Evolutionary conservation across 2,888 invertebrate genomes (phyloP).

Genomic region (Axea sp.): DNA sequence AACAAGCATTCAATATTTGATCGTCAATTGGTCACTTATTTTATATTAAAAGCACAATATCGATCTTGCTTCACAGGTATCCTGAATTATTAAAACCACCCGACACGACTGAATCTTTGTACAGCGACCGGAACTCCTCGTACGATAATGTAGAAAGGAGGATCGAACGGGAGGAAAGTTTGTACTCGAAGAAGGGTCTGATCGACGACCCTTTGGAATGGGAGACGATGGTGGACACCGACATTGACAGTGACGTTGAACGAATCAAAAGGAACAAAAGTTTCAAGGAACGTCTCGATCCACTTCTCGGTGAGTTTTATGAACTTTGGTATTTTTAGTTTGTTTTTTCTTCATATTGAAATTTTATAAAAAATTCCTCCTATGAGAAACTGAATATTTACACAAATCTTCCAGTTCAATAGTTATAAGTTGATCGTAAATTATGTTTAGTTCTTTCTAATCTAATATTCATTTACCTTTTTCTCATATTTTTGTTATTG

Average conservation of each 20-base stretch:
- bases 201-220: conserved; percentile 75
- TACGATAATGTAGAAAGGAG: conserved; percentile 88
- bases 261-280: conserved; percentile 82
- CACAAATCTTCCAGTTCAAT: too few species aligned
- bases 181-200: conserved; percentile 70
- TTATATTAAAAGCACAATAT: conserved; percentile 20
- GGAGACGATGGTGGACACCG: conserved; percentile 79
- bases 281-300: conserved; percentile 88
- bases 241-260: conserved; percentile 79
- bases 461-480: too few species aligned
- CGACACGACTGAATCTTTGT: conserved; percentile 73
- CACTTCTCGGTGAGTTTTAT: conserved; percentile 84
- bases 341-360: too few species aligned
- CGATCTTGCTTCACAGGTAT: conserved; percentile 80
- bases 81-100: conserved; percentile 86
- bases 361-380: too few species aligned
- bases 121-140: conserved; percentile 82
- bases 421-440: too few species aligned
- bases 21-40: conserved; percentile 21
- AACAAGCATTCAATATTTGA: conserved; percentile 19
- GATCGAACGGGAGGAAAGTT: conserved; percentile 73
- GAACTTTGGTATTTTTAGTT: too few species aligned
- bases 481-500: too few species aligned
- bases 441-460: too few species aligned
- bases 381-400: too few species aligned